Base-by-base conservation (phyloP, 2,113 vertebrate species). In the Microcebus ravelobensis region DNA sequence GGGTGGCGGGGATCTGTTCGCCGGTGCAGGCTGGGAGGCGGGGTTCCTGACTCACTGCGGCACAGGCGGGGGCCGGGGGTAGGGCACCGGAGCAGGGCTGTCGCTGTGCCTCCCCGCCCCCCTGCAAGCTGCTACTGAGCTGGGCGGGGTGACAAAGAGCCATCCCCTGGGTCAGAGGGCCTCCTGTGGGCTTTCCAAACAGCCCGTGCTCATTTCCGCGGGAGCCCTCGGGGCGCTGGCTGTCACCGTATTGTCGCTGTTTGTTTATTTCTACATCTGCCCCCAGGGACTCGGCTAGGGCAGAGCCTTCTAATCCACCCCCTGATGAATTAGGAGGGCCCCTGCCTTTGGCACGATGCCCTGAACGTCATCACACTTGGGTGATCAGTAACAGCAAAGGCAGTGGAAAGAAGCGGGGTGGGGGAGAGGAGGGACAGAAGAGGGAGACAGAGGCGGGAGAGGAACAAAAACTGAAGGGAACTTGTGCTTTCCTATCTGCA, bases 41-140 rank as follows among this genome's bases (percentile, higher is more conserved):
- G 95, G 91, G 42, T 48, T 61, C 95, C 91, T 91, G 97, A 92
- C 91, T 97, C 97, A 94, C 81, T 77, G 96, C 71, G 63, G 83
- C 76, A 27, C 81, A 2, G 29, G 34, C 59, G 3, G 59, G 59
- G 59, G 59, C 5, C 2, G 17, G 15, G 68, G 55, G 61, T 6
- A 11, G 23, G 8, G 34, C 39, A 10, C 29, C 2, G 8, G 45
- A 36, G 34, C 76, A 0, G 18, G 36, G 10, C 31, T 57, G 91
- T 4, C 2, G 55, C 82, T 13, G 45, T 1, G 52, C 76, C 73
- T 82, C 90, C 52, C 59, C 81, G 55, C 48, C 6, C 80, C 65
- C 65, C 74, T 18, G 42, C 82, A 11, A 29, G 67, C 68, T 55
- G 91, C 27, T 3, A 2, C 18, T 5, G 21, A 15, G 48, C 39